Conservation (phyloP, 2,113 vertebrate species). For the Talpa occidentalis region DNA sequence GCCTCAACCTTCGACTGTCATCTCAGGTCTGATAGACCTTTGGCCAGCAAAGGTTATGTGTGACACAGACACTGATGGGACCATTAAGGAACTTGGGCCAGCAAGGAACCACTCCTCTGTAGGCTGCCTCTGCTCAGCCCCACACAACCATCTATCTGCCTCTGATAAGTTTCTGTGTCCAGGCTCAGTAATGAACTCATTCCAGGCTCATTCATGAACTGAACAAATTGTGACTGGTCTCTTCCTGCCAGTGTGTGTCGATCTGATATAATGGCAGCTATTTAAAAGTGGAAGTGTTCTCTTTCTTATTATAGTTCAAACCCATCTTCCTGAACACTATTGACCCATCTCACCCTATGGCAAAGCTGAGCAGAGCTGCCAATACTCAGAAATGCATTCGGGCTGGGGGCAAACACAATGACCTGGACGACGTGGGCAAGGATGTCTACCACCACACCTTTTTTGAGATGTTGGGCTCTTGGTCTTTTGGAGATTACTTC, state of each 20-base stretch:
- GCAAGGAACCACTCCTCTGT: background rate
- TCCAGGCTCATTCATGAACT: background rate
- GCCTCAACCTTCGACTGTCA: background rate
- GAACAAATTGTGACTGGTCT: background rate
- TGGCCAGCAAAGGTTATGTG: background rate
- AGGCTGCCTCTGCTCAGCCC: background rate
- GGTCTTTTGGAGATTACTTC: slow-evolving; percentile 99
- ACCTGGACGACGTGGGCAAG: slow-evolving; percentile 98
- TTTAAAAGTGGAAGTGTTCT: background rate
- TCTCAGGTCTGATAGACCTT: background rate
- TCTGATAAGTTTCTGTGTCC: background rate
- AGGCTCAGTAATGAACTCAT: background rate
- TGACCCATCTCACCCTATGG: slow-evolving; percentile 96
- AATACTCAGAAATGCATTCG: slow-evolving; percentile 99
- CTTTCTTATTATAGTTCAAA: slow-evolving; percentile 90
- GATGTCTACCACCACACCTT: slow-evolving; percentile 99
- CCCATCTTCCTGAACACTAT: slow-evolving; percentile 99
- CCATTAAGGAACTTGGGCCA: background rate
- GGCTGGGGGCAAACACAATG: slow-evolving; percentile 98
- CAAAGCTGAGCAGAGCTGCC: slow-evolving; percentile 93
- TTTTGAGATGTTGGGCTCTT: slow-evolving; percentile 99
- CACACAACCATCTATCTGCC: background rate
- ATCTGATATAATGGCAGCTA: background rate
- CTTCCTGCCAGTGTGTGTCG: background rate
- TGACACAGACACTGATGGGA: background rate